These are phyloP conservation scores for Pterocles burchelli DNA, from an alignment of 2,113 vertebrate species.

Conservation along the genomic window DNA sequence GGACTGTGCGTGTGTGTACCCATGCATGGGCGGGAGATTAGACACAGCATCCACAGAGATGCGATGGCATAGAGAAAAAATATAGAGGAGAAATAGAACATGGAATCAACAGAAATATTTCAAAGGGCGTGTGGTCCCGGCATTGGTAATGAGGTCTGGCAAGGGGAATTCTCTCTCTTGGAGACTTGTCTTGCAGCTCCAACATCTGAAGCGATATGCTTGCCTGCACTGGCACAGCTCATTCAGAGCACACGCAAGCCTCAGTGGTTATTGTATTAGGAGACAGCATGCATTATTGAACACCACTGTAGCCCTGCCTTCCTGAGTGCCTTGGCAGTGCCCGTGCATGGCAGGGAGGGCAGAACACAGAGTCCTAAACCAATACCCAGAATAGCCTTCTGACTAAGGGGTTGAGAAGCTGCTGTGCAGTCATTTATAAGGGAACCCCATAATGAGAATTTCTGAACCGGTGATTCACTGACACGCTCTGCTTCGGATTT, in stretches of 20 bases:
- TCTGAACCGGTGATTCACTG: neutral
- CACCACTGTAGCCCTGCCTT: neutral
- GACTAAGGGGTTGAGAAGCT: neutral
- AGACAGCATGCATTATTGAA: neutral
- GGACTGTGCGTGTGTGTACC: fast-evolving
- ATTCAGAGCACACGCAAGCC: neutral
- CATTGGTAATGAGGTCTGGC: neutral
- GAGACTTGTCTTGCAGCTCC: neutral
- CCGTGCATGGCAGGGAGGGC: neutral
- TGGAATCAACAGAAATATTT: neutral
- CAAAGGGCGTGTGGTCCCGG: neutral
- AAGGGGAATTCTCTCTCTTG: neutral
- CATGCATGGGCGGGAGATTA: fast-evolving
- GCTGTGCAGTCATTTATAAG: conserved; percentile 3
- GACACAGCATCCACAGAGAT: neutral
- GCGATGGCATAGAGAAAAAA: neutral
- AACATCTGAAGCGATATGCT: fast-evolving
- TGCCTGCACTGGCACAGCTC: neutral
- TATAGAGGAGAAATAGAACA: neutral
- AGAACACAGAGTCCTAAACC: neutral
- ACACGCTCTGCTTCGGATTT: neutral
- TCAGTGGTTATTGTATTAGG: neutral
- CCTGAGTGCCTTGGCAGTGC: neutral
- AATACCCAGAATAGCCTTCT: neutral
- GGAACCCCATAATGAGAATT: neutral